These are phyloP conservation scores for Polia nebulosa DNA, from an alignment of 2,888 invertebrate genomes.

Conservation along the genomic window DNA sequence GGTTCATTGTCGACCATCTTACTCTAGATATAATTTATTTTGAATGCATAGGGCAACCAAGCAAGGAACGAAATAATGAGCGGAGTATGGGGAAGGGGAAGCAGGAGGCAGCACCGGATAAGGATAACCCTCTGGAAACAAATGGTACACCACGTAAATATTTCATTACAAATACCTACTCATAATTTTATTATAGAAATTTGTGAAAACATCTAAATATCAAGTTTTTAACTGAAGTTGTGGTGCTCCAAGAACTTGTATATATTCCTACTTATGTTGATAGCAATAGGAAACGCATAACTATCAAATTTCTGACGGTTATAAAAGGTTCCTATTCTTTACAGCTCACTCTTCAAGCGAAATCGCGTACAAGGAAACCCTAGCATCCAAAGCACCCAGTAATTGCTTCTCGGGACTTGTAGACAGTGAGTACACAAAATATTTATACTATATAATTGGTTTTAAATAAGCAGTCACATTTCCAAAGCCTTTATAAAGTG, in stretches of 20 bases:
- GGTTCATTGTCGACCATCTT: no score
- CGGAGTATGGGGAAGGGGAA: conserved; percentile 4
- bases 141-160: conserved; percentile 38
- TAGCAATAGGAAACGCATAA: no score
- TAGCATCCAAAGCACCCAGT: conserved; percentile 37
- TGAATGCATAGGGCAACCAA: conserved; percentile 40
- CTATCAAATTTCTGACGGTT: not conserved
- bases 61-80: conserved; percentile 34
- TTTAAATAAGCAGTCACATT: not conserved
- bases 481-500: no score
- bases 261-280: no score
- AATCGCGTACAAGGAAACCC: conserved; percentile 52
- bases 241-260: not conserved
- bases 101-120: conserved; percentile 16
- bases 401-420: conserved; percentile 16
- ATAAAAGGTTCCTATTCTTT: conserved; percentile 8
- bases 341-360: conserved; percentile 71
- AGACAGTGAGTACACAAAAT: conserved; percentile 37
- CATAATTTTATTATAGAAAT: not conserved
- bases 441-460: not conserved
- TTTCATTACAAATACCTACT: not conserved
- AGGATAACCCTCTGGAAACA: conserved; percentile 15
- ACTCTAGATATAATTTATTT: not conserved
- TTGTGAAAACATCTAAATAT: not conserved
- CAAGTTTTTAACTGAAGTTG: not conserved